Evolutionary conservation across 1,140 invertebrate species (phyloP).

Genomic region (Myzus persicae): DNA sequence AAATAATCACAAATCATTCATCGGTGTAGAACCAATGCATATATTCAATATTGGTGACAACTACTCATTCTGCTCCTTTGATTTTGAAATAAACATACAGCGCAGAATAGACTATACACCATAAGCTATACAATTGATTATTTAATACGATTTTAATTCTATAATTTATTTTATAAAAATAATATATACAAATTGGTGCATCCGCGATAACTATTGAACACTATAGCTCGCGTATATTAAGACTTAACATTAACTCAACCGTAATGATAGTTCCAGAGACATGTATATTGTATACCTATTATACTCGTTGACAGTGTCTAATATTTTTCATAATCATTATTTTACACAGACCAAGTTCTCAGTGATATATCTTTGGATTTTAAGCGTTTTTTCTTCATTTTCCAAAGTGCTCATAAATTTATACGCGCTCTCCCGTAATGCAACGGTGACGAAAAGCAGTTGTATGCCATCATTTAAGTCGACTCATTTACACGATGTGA

Average conservation of each 20-base stretch:
- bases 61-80: neutral
- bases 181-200: neutral
- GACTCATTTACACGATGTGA: constrained; percentile 27
- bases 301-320: neutral
- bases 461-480: constrained; percentile 25
- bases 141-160: neutral
- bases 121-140: neutral
- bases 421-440: neutral
- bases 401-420: constrained; percentile 43
- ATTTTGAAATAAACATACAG: neutral
- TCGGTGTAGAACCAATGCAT: neutral
- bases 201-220: neutral
- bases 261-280: neutral
- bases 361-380: neutral
- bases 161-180: neutral
- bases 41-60: neutral
- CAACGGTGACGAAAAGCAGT: constrained; percentile 26
- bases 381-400: constrained; percentile 22
- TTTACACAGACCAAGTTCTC: neutral
- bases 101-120: neutral
- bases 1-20: neutral
- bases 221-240: neutral
- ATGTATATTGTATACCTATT: neutral
- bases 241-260: neutral
- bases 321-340: constrained; percentile 31